These are phyloP conservation scores for Leucoraja ocellata DNA, from an alignment of 2,797 vertebrate species.

Conservation along the genomic window DNA sequence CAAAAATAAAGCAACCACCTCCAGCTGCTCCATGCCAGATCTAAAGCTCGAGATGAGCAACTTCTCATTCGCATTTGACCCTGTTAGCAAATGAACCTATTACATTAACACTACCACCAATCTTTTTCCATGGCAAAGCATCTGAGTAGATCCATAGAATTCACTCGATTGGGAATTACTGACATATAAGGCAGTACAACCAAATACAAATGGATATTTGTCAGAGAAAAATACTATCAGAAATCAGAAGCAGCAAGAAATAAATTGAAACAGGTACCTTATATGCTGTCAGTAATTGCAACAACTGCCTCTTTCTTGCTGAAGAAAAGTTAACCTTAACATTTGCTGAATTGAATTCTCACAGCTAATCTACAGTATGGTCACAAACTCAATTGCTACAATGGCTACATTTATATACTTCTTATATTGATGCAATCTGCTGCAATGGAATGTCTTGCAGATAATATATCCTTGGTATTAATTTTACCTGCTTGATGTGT, in stretches of 20 bases:
- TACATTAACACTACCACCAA: background rate
- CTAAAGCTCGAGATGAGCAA: background rate
- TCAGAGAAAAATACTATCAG: background rate
- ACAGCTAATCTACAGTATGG: background rate
- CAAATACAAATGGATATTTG: background rate
- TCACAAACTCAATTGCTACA: background rate
- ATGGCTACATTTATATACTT: background rate
- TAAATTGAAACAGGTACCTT: background rate
- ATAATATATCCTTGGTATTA: background rate
- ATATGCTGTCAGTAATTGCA: background rate
- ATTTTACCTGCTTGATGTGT: background rate
- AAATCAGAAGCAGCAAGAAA: background rate
- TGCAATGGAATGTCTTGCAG: background rate
- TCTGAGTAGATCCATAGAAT: background rate
- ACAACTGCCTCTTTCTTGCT: background rate
- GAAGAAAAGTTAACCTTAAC: background rate
- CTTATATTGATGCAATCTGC: background rate
- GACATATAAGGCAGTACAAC: background rate
- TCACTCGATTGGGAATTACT: background rate
- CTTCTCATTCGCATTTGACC: background rate
- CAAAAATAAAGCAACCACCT: background rate
- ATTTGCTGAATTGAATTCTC: background rate
- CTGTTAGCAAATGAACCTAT: background rate
- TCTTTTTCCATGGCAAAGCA: background rate
- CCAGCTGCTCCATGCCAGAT: background rate